These are phyloP conservation scores for cat (Felis catus) DNA, from an alignment of 2,113 vertebrate genomes.

Conservation along the genomic window F.catus_Fca126_mat1.0 CM031412.1:4159001-4159500, in stretches of 20 bases:
- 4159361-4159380: accelerated
- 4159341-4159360: neutral
- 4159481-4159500: conserved; percentile 8
- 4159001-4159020: neutral
- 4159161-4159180: neutral
- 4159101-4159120: neutral
- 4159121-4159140: no score
- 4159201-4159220: neutral
- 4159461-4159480: neutral
- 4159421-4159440: neutral
- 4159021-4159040: neutral
- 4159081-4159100: neutral
- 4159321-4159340: neutral
- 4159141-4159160: neutral
- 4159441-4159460: neutral
- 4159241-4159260: neutral
- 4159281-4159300: no score
- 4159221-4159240: neutral
- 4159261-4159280: neutral
- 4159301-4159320: neutral
- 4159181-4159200: neutral
- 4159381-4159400: neutral
- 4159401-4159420: neutral
- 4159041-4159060: neutral
- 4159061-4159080: neutral